Percentiles rank a stretch among this genome's conserved stretches.
These are phyloP conservation scores for Caenorhabditis panamensis DNA, from an alignment of 2,888 invertebrate species.

Conservation along the genomic window DNA sequence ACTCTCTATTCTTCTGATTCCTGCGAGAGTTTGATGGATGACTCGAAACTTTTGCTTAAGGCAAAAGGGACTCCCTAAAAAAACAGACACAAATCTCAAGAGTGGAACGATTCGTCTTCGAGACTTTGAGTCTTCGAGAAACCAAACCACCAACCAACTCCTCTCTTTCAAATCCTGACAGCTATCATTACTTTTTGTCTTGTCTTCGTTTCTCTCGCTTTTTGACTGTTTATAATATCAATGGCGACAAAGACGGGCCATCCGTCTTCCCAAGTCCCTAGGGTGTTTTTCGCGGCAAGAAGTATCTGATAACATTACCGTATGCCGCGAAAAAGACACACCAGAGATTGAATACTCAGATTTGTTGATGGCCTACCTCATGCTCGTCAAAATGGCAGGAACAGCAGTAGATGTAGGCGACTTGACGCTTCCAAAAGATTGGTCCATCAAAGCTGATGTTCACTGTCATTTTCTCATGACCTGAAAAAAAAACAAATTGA, in stretches of 20 bases:
- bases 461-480: constrained; percentile 80
- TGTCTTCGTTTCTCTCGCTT: constrained; percentile 30
- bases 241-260: constrained; percentile 54
- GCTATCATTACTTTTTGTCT: constrained; percentile 58
- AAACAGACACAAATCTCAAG: constrained; percentile 52
- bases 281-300: constrained; percentile 42
- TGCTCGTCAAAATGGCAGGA: constrained; percentile 81
- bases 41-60: constrained; percentile 29
- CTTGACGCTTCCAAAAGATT: constrained; percentile 81
- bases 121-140: no score
- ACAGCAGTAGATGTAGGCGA: constrained; percentile 81
- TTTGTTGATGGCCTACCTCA: constrained; percentile 69
- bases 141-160: no score
- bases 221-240: constrained; percentile 57
- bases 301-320: constrained; percentile 60
- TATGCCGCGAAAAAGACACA: constrained; percentile 12
- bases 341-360: constrained; percentile 25
- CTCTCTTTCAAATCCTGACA: constrained; percentile 34
- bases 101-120: constrained; percentile 55
- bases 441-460: constrained; percentile 80
- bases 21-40: constrained; percentile 40
- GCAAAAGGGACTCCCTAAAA: constrained; percentile 10
- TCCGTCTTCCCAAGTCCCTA: constrained; percentile 42
- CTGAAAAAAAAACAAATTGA: constrained; percentile 47
- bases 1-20: neutral